Conservation (phyloP, 2,797 vertebrate genomes). For the Helostoma temminkii region DNA sequence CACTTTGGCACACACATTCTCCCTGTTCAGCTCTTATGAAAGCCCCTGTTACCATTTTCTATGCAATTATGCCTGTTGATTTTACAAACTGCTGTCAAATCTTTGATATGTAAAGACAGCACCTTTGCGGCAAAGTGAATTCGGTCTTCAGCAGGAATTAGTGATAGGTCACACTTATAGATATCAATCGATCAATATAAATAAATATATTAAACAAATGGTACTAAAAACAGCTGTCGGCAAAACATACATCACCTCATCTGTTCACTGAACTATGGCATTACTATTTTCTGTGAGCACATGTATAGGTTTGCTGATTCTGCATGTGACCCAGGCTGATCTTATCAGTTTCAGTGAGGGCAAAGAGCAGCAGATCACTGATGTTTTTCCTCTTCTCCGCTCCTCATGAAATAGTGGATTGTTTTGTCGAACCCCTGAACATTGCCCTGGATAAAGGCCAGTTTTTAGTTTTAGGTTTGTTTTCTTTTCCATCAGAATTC, state of each 20-base stretch:
- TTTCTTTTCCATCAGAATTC: conserved; percentile 16
- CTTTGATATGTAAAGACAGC: not conserved
- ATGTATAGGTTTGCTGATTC: conserved; percentile 11
- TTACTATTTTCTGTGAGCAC: conserved; percentile 34
- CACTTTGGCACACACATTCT: not conserved
- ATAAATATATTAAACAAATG: not conserved
- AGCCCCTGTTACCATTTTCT: conserved; percentile 18
- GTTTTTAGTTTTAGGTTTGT: no score
- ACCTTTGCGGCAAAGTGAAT: conserved; percentile 5
- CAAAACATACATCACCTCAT: conserved; percentile 24
- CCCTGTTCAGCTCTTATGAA: not conserved
- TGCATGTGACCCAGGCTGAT: conserved; percentile 32
- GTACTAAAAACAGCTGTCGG: conserved; percentile 16
- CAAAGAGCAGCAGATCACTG: conserved; percentile 7
- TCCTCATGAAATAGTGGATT: conserved; percentile 3
- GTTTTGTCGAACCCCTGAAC: conserved; percentile 23
- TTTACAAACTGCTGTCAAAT: conserved; percentile 27
- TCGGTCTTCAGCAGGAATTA: conserved; percentile 4
- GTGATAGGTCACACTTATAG: not conserved
- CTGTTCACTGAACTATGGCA: conserved; percentile 27
- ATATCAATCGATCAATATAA: not conserved
- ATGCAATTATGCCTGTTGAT: conserved; percentile 32
- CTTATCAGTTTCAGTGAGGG: conserved; percentile 1
- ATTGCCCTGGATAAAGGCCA: conserved; percentile 20
- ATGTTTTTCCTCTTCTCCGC: not conserved